Evolutionary conservation across 2,113 vertebrate genomes (phyloP), one percentile per base, ranked within the genome.

Genomic region (Neoarius graeffei): DNA sequence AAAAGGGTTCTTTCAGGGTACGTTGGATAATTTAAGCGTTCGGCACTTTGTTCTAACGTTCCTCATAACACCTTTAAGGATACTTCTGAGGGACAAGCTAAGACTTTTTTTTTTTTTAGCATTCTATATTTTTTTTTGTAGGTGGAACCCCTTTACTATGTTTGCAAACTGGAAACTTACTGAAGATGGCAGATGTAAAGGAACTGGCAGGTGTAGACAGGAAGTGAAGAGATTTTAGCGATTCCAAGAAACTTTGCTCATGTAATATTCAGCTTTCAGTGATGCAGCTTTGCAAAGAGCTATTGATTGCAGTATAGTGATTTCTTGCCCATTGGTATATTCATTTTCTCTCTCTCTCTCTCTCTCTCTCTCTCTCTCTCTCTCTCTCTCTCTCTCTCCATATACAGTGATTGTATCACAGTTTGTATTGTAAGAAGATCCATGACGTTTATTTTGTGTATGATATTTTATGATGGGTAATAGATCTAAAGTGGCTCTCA

Each of bases 161-260:
- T 88, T 84, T 76, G n/a, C 73, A 83, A 73, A 73, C 50, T 66
- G 30, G 81, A 52, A 90, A 84, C 69, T 52, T 73, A 84, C 69
- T 86, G 60, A 66, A 88, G 54, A 66, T 73, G 76, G 30, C 80
- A 50, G 79, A 64, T 59, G 74, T 81, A 77, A 77, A 48, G 74
- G 66, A 52, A 71, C 57, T 84, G 73, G 73, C 56, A 84, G 84
- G 76, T 81, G 50, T 74, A 86, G 73, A 69, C 77, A 88, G 85
- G 85, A 82, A 82, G 84, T 76, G 62, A 86, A 85, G 64, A 84
- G 81, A 89, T 88, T 82, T 71, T 54, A 74, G 83, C 82, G 60
- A 86, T 89, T 87, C 88, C 87, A 83, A 87, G 89, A 91, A 91
- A 86, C 82, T 62, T 91, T 57, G 82, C 86, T 91, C 89, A 90